Evolutionary conservation across 2,888 invertebrate species (phyloP), one percentile per base, ranked within the genome.

Genomic region (Amphipyra berbera): DNA sequence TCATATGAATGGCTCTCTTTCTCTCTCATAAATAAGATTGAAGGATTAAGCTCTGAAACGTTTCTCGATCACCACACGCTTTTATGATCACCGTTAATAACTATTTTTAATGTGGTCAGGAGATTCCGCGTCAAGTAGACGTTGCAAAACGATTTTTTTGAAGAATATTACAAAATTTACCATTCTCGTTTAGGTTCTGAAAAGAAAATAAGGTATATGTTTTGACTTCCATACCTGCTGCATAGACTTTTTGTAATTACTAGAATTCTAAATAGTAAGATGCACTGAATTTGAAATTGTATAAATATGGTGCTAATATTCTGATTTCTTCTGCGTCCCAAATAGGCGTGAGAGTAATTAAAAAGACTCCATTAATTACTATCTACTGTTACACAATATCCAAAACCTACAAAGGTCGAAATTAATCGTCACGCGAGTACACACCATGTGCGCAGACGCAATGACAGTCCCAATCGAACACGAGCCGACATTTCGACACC

Each of bases 71-170:
- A 61, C 77, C 66, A 61, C 77, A 78, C 72, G 55, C 75, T 81
- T 86, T 82, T 81, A 84, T 78, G 75, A 78, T 56, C 62, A 55
- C 62, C 49, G 64, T 81, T 82, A 80, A 80, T 79, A 64, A 58
- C 56, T 12, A 63, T 72, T 30, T 79, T 78, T 79, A 69, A 78
- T 77, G 67, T 21, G 46, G 54, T 15, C 41, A 15, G 46, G 15
- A 71, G 35, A 68, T 65, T 64, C 64, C 27, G 41, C 60, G 45
- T 68, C 49, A 61, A 49, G 30, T 50, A 21, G 59, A 62, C 13
- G 53, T 49, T 54, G 53, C 15, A 33, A 65, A 70, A 66, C 56
- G 30, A 48, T 65, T 59, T 60, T 52, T 61, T 27, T 49, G 15
- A 38, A 35, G 6, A 52, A 60, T 52, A 41, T 60, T 48, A 13